Evolutionary conservation across 2,888 invertebrate species (phyloP), one percentile per base, ranked within the genome.

Genomic region (Lutraria lutraria): DNA sequence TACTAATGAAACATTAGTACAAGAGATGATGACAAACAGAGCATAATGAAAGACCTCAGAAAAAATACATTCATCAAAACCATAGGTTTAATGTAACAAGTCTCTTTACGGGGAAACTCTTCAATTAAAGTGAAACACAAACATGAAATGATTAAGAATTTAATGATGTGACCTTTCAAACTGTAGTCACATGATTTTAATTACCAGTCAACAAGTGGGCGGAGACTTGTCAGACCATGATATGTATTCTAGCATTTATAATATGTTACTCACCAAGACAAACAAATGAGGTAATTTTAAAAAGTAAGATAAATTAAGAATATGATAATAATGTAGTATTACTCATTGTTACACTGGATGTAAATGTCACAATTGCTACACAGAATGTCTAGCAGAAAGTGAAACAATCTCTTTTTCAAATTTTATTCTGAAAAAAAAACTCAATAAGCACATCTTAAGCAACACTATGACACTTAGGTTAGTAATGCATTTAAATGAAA

Each of bases 1-100:
- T 68, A 43, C 63, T 68, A 68, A 68, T 25, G 63, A 68, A 25
- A 68, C 63, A 68, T 68, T 68, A 25, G 63, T 68, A 25, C 63
- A 68, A 19, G 12, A 3, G 10, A 68, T 25, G 25, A 68, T 68
- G 25, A 12, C 25, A n/a, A 68, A 68, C 63, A 25, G n/a, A 12
- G 25, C n/a, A 25, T 68, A 68, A 68, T 68, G 63, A 25, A 68
- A 68, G 43, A 43, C 6, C 63, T n/a, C 12, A 43, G n/a, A 13
- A 68, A 68, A 25, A 3, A 68, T n/a, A 12, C 63, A 68, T 68
- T 25, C 25, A 68, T 68, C 25, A 68, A 25, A 25, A 68, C 60
- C 21, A 60, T 60, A 21, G 21, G 19, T 60, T 60, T 60, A 21
- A 19, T 43, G 43, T 43, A 43, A 21, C 8, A 21, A 60, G 60